Base-by-base conservation (phyloP, 1,140 invertebrate species). In the Bombus fervidus region DNA sequence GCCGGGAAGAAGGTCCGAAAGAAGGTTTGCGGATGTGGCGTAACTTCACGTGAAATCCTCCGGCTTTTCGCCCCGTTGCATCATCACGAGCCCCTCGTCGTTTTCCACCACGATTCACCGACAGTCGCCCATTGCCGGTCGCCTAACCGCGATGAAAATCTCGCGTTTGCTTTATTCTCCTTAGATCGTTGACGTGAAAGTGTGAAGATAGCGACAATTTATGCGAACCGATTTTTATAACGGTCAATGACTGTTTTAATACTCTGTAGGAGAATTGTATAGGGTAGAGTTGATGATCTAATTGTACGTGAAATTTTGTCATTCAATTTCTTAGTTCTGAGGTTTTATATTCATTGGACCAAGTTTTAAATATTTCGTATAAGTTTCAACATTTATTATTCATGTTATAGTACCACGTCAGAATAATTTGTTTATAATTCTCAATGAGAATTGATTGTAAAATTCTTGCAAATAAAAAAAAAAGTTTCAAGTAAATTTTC, bases 1-100 rank as follows among this genome's bases (percentile, higher is more conserved):
- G 66, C 68, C 59, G 81, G 80, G 74, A 64, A 68, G 59, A 39
- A 9, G 64, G 37, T 76, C 73, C 37, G 75, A 72, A 77, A 64
- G 74, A 69, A 78, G 81, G 92, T 94, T 94, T 93, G 89, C 93
- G 94, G 91, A 95, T 94, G 90, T 92, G 91, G 90, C n/a, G 53
- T 79, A 69, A 69, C 84, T 79, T 86, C 75, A 79, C 47, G 66
- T 68, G 81, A 81, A 86, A 86, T n/a, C 25, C 53, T n/a, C 25
- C 34, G 73, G 28, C 22, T 15, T 66, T 39, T 25, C 28, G 39
- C 25, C 53, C 37, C 22, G 3, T 4, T 39, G 22, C 10, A 34
- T 31, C 31, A 1, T 39, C 68, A 25, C 68, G 2, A 37, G 18
- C 31, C 2, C 66, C 18, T 68, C 66, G 31, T 18, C 34, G 1